Evolutionary conservation across 2,113 vertebrate species (phyloP).

Genomic region (Gnathonemus longibarbis): DNA sequence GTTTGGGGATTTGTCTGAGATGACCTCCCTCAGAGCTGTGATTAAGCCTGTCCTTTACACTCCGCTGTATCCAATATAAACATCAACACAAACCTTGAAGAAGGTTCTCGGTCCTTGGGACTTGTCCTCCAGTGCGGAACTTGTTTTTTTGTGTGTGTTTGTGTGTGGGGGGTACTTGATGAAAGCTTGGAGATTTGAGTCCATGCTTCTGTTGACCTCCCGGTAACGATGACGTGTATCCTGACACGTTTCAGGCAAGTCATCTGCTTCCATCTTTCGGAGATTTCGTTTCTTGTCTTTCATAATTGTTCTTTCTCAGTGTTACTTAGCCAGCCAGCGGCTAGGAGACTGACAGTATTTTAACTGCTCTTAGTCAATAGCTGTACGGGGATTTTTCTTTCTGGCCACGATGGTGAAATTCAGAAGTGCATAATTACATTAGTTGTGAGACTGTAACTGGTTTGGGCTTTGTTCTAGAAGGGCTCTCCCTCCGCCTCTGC

Average conservation of each 20-base stretch:
- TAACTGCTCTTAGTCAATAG: background rate
- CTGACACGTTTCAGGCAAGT: background rate
- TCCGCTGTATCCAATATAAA: background rate
- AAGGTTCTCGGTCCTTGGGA: background rate
- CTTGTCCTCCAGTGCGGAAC: background rate
- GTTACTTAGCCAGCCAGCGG: background rate
- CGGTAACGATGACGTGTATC: background rate
- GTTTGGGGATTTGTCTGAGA: background rate
- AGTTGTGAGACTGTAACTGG: background rate
- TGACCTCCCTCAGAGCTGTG: background rate
- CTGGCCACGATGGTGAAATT: background rate
- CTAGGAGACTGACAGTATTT: background rate
- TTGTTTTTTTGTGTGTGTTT: background rate
- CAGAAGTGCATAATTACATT: background rate
- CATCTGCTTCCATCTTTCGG: background rate
- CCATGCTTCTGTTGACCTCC: background rate
- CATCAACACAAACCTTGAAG: background rate
- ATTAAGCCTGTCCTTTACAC: slow-evolving; percentile 1
- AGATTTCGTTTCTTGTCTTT: background rate
- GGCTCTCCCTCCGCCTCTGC: background rate
- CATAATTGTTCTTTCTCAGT: background rate
- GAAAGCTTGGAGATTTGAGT: background rate
- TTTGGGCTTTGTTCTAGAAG: background rate
- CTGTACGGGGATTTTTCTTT: background rate
- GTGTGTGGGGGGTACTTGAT: background rate